Evolutionary conservation across 2,113 vertebrate genomes (phyloP), one percentile per base, ranked within the genome.

Genomic region (Jacana jacana): DNA sequence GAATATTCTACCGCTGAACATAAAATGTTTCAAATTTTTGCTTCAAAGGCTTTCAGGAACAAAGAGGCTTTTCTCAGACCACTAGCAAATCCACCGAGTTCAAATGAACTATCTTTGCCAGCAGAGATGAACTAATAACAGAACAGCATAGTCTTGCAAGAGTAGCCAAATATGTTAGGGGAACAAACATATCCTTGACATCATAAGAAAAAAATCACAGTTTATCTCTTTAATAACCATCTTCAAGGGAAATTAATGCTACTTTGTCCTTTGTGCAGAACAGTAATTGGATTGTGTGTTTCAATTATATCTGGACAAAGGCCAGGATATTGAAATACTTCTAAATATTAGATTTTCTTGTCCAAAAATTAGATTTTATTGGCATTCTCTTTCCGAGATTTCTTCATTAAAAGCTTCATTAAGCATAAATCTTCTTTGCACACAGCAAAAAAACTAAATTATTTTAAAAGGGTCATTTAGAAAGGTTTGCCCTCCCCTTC

Each of bases 291-390:
- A 98, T 98, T 98, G 98, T 98, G 97, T 98, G 97, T 98, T 98
- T 98, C 98, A 98, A 98, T 98, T 98, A 97, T 98, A 98, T 95
- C 97, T 98, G 98, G 98, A 98, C 98, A 98, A 98, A 98, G 97
- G 97, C 98, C 98, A 98, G 98, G 97, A 97, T 97, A 98, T 98
- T 98, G 98, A 98, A 98, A 98, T 98, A 97, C 97, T 98, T 98
- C 95, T 97, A 97, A 97, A 97, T 98, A 98, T 98, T 98, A 98
- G 98, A 98, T 98, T 98, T 98, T 98, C 97, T 97, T 98, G 90
- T 98, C 96, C 97, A 98, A 98, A 98, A 98, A 98, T 98, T 98
- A 98, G 97, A 98, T 98, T 98, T 97, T 98, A 98, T 98, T 98
- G 98, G 97, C 97, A 98, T 98, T 96, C 96, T 96, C 97, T 97